Conservation (phyloP, 1,140 invertebrate genomes). For the Panagrolaimus sp. region DNA sequence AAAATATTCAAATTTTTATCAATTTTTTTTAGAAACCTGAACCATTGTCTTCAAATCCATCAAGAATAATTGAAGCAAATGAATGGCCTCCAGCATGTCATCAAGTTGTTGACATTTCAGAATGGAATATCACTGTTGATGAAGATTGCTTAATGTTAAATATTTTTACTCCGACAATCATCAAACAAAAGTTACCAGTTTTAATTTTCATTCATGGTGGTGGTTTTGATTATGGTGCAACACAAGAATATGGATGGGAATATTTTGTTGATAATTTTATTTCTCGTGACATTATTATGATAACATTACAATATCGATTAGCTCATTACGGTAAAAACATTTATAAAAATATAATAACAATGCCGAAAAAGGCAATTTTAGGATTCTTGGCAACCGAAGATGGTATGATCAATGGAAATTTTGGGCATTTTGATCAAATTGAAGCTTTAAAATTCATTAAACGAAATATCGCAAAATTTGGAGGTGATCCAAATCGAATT, state of each 20-base stretch:
- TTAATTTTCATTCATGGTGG: conserved; percentile 94
- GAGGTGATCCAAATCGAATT: conserved; percentile 63
- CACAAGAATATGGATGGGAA: conserved; percentile 11
- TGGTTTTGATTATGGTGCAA: conserved; percentile 72
- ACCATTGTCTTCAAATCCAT: too few relatives aligned
- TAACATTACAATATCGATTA: conserved; percentile 70
- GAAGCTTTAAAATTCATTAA: conserved; percentile 68
- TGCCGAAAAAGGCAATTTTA: background rate
- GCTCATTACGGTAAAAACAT: conserved; percentile 58
- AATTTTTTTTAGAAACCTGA: too few relatives aligned
- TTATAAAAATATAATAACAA: background rate
- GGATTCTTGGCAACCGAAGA: conserved; percentile 58
- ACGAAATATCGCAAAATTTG: conserved; percentile 57
- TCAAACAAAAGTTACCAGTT: conserved; percentile 65
- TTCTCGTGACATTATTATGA: conserved; percentile 68
- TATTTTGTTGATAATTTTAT: conserved; percentile 4
- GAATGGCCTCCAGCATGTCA: too few relatives aligned
- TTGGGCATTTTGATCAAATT: conserved; percentile 73
- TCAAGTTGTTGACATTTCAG: too few relatives aligned
- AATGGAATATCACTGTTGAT: too few relatives aligned
- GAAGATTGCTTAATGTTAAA: conserved; percentile 94
- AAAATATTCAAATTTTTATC: too few relatives aligned
- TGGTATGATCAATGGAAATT: conserved; percentile 61
- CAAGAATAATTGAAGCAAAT: too few relatives aligned
- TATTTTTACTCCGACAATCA: conserved; percentile 69